Percentiles rank a stretch among this genome's conserved stretches.
Evolutionary conservation across 2,888 invertebrate genomes (phyloP).

Genomic region (Dynastes maya): DNA sequence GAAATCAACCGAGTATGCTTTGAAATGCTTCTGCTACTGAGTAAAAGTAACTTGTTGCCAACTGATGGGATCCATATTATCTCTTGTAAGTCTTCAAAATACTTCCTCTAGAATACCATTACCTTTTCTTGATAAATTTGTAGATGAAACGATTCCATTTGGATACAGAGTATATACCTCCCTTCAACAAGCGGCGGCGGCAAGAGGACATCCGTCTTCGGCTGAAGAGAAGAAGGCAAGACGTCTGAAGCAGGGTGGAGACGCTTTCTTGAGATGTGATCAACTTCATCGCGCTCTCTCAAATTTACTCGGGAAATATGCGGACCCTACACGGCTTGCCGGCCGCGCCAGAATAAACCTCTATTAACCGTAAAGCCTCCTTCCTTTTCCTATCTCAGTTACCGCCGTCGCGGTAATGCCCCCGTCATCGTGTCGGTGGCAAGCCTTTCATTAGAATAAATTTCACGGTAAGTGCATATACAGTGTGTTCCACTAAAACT

Average conservation of each 20-base stretch:
- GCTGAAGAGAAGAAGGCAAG: conserved; percentile 22
- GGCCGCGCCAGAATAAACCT: conserved; percentile 13
- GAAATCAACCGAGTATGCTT: too few relatives aligned
- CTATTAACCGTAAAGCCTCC: conserved; percentile 27
- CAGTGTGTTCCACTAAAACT: neutral
- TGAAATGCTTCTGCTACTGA: too few relatives aligned
- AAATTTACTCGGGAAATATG: conserved; percentile 44
- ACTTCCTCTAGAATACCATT: too few relatives aligned
- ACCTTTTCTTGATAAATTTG: too few relatives aligned
- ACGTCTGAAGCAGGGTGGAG: neutral
- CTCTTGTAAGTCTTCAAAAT: too few relatives aligned
- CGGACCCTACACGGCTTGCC: neutral
- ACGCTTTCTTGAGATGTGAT: conserved; percentile 39
- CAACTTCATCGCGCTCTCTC: conserved; percentile 33
- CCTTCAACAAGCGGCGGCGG: conserved; percentile 47
- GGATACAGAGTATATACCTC: neutral
- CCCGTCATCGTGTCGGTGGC: conserved; percentile 4
- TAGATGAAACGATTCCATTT: neutral
- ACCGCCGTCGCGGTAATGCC: neutral
- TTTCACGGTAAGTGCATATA: conserved; percentile 14
- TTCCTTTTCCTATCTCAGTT: conserved; percentile 11
- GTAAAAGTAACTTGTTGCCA: too few relatives aligned
- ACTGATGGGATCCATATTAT: too few relatives aligned
- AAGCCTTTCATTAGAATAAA: conserved; percentile 37
- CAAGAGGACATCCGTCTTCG: conserved; percentile 55